phyloP scores from a whole-genome alignment of 2,888 invertebrate species.

The Gastrophysa polygoni region DNA sequence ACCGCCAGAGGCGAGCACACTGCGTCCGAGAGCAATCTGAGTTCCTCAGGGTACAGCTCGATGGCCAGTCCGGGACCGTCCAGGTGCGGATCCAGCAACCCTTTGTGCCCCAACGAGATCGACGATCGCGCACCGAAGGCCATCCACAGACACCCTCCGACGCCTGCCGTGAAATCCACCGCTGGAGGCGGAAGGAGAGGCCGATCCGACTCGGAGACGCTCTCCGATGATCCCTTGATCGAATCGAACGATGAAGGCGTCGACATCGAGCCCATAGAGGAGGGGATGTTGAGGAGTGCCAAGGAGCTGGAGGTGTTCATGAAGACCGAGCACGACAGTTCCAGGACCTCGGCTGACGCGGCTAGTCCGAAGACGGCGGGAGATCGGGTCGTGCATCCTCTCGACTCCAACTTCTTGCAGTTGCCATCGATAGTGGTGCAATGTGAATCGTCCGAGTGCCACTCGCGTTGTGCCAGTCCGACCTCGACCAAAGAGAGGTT shows the following conservation, averaged over 20 bases:
- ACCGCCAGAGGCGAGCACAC: slow-evolving; percentile 74
- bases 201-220: slow-evolving; percentile 75
- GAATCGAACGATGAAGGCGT: slow-evolving; percentile 81
- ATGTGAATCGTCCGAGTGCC: slow-evolving; percentile 55
- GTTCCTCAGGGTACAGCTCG: slow-evolving; percentile 84
- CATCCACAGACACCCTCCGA: slow-evolving; percentile 60
- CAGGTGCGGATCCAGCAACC: slow-evolving; percentile 81
- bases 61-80: slow-evolving; percentile 86
- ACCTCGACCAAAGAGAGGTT: slow-evolving; percentile 69
- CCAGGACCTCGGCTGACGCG: slow-evolving; percentile 58
- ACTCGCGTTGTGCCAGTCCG: slow-evolving; percentile 80
- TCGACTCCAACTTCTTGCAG: slow-evolving; percentile 60
- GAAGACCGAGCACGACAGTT: slow-evolving; percentile 54
- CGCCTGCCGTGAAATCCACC: slow-evolving; percentile 66
- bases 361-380: slow-evolving; percentile 64
- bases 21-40: slow-evolving; percentile 82
- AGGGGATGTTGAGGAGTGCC: slow-evolving; percentile 70
- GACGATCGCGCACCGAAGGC: slow-evolving; percentile 69
- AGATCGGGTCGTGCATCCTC: slow-evolving; percentile 50
- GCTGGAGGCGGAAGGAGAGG: slow-evolving; percentile 62
- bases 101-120: slow-evolving; percentile 76
- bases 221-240: slow-evolving; percentile 72
- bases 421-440: slow-evolving; percentile 68
- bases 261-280: slow-evolving; percentile 72
- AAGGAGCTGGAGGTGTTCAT: slow-evolving; percentile 65